Conservation (phyloP, 2,888 invertebrate species). For the Selenia dentaria region DNA sequence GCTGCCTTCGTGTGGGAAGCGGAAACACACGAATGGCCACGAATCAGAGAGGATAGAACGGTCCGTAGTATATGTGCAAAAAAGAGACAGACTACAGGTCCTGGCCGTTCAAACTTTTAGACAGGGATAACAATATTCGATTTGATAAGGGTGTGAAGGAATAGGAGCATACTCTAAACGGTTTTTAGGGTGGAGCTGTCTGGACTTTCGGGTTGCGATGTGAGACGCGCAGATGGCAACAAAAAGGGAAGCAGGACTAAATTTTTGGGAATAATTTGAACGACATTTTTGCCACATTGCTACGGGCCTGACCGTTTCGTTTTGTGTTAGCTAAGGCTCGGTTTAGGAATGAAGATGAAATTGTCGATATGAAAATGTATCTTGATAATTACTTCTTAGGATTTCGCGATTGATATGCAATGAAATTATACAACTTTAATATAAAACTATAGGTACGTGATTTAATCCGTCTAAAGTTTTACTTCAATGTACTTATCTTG, state of each 20-base stretch:
- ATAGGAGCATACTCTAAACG: constrained; percentile 73
- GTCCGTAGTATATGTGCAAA: constrained; percentile 62
- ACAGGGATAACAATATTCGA: constrained; percentile 69
- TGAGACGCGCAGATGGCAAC: constrained; percentile 79
- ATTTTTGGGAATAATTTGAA: constrained; percentile 82
- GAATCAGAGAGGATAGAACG: constrained; percentile 76
- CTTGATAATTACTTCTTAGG: too few species aligned
- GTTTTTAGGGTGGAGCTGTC: constrained; percentile 84
- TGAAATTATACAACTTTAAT: too few species aligned
- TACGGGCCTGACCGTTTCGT: constrained; percentile 29
- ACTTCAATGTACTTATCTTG: too few species aligned
- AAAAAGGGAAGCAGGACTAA: constrained; percentile 79
- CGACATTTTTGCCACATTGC: constrained; percentile 71
- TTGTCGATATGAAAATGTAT: too few species aligned
- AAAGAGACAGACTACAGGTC: constrained; percentile 75
- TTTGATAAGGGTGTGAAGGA: constrained; percentile 71
- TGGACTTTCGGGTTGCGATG: constrained; percentile 67
- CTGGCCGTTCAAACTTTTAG: constrained; percentile 69
- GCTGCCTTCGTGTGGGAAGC: constrained; percentile 80
- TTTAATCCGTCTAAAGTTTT: too few species aligned
- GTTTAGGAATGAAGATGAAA: constrained; percentile 41
- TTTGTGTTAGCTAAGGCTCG: constrained; percentile 36
- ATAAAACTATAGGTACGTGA: too few species aligned
- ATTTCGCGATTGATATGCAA: too few species aligned
- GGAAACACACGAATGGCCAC: constrained; percentile 81